These are phyloP conservation scores for Ranitomeya imitator DNA, from an alignment of 2,113 vertebrate species.

Conservation along the genomic window DNA sequence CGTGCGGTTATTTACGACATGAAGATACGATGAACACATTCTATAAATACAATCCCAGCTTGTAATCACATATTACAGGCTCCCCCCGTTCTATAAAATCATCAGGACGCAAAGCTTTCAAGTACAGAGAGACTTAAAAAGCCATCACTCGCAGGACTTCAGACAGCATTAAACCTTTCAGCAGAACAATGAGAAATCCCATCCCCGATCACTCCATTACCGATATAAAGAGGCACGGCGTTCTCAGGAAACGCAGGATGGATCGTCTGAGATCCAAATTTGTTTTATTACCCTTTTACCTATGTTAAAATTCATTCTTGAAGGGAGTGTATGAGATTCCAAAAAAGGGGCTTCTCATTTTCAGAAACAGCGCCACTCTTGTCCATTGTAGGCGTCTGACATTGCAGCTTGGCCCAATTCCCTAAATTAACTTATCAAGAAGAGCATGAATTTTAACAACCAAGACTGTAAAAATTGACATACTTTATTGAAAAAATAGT, in stretches of 20 bases:
- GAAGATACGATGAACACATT: slow-evolving; percentile 45
- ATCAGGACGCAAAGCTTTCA: slow-evolving; percentile 49
- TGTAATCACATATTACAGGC: slow-evolving; percentile 42
- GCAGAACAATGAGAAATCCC: not conserved
- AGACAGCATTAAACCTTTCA: slow-evolving; percentile 20
- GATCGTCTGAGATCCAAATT: not conserved
- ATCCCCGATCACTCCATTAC: not conserved
- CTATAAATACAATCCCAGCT: slow-evolving; percentile 60
- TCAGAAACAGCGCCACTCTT: no score
- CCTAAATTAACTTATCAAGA: no score
- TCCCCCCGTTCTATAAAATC: slow-evolving; percentile 50
- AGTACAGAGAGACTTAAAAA: not conserved
- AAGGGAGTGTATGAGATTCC: not conserved
- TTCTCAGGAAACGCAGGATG: not conserved
- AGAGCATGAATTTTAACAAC: no score
- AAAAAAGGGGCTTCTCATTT: no score
- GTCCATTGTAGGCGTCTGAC: no score
- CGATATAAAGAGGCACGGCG: not conserved
- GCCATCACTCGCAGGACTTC: not conserved
- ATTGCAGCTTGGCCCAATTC: no score
- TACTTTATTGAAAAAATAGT: no score
- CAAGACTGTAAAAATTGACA: no score
- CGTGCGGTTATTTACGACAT: slow-evolving; percentile 57
- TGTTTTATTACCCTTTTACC: not conserved
- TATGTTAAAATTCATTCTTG: not conserved